These are phyloP conservation scores for Spinibarbus caldwelli DNA, from an alignment of 2,797 vertebrate species.

Conservation along the genomic window DNA sequence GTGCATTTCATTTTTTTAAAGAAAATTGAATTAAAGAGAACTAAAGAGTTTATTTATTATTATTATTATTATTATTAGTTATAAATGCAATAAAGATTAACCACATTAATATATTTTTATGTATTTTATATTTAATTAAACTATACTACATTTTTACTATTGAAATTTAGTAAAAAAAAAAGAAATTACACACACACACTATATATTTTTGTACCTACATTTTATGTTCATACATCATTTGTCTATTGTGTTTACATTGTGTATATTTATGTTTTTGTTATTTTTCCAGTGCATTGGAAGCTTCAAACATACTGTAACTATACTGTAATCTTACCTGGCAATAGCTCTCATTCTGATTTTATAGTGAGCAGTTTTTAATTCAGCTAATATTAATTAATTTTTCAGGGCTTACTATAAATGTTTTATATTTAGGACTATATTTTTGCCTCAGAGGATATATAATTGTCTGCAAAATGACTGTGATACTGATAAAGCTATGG, in stretches of 20 bases:
- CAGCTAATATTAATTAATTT: neutral
- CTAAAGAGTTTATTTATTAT: neutral
- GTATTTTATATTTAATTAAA: neutral
- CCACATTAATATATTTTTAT: too few relatives aligned
- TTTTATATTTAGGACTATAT: neutral
- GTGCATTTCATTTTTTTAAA: too few relatives aligned
- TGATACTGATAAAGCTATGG: neutral
- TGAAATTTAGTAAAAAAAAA: neutral
- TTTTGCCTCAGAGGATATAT: neutral
- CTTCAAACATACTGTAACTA: neutral
- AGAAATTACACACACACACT: neutral
- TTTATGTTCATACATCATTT: neutral
- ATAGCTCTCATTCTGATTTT: neutral
- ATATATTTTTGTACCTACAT: neutral
- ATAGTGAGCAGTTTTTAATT: neutral
- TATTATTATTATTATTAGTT: neutral
- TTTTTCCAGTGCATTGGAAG: neutral
- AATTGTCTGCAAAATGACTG: neutral
- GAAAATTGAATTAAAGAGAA: too few relatives aligned
- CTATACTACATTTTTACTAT: neutral
- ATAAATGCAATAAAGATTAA: neutral
- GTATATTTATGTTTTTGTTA: neutral
- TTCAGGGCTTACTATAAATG: neutral
- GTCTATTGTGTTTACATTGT: neutral
- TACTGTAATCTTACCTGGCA: neutral